A percentile compares a stretch with the other conserved stretches of the same genome.
These are phyloP conservation scores for Halocynthia aurantium DNA, from an alignment of 23 tunicate genomes.

Conservation along the genomic window DNA sequence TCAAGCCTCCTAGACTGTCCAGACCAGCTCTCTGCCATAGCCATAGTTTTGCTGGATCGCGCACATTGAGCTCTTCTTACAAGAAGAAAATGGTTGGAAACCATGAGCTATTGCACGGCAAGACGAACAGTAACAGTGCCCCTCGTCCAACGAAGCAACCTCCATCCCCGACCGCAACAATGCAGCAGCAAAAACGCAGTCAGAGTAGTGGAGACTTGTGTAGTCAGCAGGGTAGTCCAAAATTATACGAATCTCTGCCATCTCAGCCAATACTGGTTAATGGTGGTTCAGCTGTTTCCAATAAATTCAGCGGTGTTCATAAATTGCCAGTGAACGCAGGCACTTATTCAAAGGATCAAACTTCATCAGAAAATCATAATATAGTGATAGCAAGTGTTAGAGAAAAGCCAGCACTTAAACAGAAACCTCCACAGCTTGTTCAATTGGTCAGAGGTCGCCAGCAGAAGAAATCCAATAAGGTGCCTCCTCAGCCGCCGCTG, in stretches of 20 bases:
- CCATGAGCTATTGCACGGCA: not conserved
- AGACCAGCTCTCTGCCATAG: slow-evolving; percentile 3
- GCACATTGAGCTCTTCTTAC: not conserved
- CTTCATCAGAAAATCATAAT: not conserved
- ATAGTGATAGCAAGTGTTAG: not conserved
- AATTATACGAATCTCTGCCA: slow-evolving; percentile 14
- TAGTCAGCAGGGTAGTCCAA: not conserved
- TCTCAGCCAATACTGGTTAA: not conserved
- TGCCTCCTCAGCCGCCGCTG: not conserved
- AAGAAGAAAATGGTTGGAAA: not conserved
- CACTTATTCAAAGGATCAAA: not conserved
- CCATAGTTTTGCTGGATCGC: not conserved
- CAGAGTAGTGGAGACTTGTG: slow-evolving; percentile 20
- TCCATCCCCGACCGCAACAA: not conserved
- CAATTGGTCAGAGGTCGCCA: not conserved
- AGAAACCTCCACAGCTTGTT: not conserved
- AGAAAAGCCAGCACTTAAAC: not conserved
- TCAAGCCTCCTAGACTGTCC: not conserved
- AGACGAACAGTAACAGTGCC: not conserved
- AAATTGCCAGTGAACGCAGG: not conserved
- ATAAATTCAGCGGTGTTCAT: not conserved
- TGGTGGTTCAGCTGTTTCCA: no score
- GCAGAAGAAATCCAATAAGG: not conserved
- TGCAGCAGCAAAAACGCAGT: slow-evolving; percentile 7
- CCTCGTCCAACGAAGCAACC: not conserved